Percentiles rank a stretch among this genome's conserved stretches.
Evolutionary conservation across 1,140 invertebrate species (phyloP).

Genomic region (Bombus consobrinus): DNA sequence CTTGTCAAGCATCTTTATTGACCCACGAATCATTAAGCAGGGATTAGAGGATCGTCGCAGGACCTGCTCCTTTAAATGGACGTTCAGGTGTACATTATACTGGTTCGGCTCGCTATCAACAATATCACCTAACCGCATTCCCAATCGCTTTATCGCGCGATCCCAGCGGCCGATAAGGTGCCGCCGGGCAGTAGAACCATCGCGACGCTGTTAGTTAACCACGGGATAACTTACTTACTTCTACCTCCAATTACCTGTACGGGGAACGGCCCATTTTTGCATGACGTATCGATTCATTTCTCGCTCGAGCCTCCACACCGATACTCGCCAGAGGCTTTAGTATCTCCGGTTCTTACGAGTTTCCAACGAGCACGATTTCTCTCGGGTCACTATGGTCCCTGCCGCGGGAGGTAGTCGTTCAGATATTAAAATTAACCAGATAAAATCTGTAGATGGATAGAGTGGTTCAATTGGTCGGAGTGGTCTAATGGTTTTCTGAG

Average conservation of each 20-base stretch:
- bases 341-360: not conserved
- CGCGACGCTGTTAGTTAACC: conserved; percentile 43
- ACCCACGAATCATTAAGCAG: conserved; percentile 31
- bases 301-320: conserved; percentile 29
- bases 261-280: conserved; percentile 30
- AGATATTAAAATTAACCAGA: conserved; percentile 9
- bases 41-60: conserved; percentile 36
- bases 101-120: conserved; percentile 44
- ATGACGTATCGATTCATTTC: conserved; percentile 27
- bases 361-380: not conserved
- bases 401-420: conserved; percentile 29
- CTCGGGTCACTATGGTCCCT: conserved; percentile 6
- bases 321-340: conserved; percentile 16
- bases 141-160: conserved; percentile 50
- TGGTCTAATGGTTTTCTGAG: not conserved
- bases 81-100: conserved; percentile 29
- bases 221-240: conserved; percentile 46
- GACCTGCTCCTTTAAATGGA: conserved; percentile 3
- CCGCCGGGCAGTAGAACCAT: conserved; percentile 5
- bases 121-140: conserved; percentile 48
- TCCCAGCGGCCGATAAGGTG: conserved; percentile 23
- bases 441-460: conserved; percentile 23
- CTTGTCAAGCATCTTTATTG: conserved; percentile 20
- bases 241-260: conserved; percentile 31
- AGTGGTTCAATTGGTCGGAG: conserved; percentile 16